Evolutionary conservation across 2,797 vertebrate genomes (phyloP), one percentile per base, ranked within the genome.

Genomic region (Cheirogaleus major): DNA sequence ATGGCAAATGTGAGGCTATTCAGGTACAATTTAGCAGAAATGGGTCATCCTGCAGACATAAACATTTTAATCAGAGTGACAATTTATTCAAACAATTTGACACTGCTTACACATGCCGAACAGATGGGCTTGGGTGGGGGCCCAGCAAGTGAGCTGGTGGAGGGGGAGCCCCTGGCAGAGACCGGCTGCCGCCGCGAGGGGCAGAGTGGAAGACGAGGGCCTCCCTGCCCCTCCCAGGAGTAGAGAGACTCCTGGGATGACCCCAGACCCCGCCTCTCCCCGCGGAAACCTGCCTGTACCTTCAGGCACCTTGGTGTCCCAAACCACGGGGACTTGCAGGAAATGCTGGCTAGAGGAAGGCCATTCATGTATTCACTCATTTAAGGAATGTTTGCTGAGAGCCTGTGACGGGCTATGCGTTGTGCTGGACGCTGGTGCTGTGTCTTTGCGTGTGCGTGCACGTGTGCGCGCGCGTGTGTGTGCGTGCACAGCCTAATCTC

Each of bases 61-160:
- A 97, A 97, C 97, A 98, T 97, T 97, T 97, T 97, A 96, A 97
- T 96, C 69, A 4, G 97, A 97, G 93, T 97, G 97, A 98, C 98
- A 97, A 97, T 97, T 97, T 96, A 97, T 97, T 97, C 97, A 97
- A 98, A 98, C 96, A 98, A 92, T 89, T 91, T 97, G 97, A 96
- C 96, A 97, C 81, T 76, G 95, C 94, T 97, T 82, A 83, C 95
- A 96, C 97, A 97, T 89, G 96, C 95, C 4, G 63, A 98, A 78
- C 98, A 98, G 97, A 98, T 97, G 97, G 98, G 83, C 95, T 38
- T 27, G 69, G 86, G 86, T 61, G 52, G 52, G 93, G 95, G 63
- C 90, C 88, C 73, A 63, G 88, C 15, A 4, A 83, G 80, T 3
- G 50, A 32, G 86, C 76, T n/a, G 27, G 27, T 45, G 91, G 41